Conservation (phyloP, 1,140 invertebrate genomes). For the Stegodyphus mimosarum region DNA sequence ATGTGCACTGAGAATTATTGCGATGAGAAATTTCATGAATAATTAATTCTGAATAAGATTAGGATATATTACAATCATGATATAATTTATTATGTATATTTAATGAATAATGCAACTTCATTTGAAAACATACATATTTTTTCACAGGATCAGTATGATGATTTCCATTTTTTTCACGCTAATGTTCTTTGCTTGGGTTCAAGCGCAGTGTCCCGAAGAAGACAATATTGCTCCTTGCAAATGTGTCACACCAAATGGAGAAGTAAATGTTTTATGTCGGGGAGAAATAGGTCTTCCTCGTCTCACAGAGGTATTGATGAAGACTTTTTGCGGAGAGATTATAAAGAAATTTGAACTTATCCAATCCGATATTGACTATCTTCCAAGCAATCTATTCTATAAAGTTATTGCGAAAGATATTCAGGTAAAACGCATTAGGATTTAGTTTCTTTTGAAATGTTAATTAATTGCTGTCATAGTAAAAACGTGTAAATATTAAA, state of each 20-base stretch:
- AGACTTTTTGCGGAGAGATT: background rate
- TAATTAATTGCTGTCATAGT: background rate
- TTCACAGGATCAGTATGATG: no score
- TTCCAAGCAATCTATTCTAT: constrained; percentile 37
- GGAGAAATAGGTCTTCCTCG: constrained; percentile 2
- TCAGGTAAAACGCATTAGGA: background rate
- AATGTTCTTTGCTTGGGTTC: background rate
- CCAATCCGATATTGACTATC: background rate
- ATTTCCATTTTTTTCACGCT: background rate
- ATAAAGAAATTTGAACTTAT: constrained; percentile 9
- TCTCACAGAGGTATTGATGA: background rate
- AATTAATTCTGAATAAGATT: no score
- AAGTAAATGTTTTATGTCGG: background rate
- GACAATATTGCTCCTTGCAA: background rate
- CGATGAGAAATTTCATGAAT: no score
- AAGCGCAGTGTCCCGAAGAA: constrained; percentile 3
- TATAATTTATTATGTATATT: no score
- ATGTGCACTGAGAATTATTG: no score
- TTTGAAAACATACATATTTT: no score
- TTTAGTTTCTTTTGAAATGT: background rate
- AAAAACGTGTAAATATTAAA: background rate
- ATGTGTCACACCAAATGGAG: background rate
- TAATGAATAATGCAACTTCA: no score
- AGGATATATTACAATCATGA: no score
- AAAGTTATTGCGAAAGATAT: constrained; percentile 23